phyloP scores from a whole-genome alignment of 2,113 vertebrate species.

The Amblyopsis rosae region DNA sequence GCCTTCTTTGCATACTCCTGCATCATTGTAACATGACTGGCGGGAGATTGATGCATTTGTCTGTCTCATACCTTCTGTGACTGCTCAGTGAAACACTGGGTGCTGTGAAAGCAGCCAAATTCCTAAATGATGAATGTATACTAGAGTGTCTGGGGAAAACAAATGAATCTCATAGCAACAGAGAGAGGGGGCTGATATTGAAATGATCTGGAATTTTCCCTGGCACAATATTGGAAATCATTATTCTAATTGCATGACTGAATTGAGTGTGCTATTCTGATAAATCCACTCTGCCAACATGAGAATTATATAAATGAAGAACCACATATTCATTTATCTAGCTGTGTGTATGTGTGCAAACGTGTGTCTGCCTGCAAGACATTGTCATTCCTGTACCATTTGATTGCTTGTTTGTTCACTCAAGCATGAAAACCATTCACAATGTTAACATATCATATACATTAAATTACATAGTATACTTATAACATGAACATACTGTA shows the following conservation, averaged over 20 bases:
- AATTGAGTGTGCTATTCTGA: constrained; percentile 66
- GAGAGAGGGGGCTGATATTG: constrained; percentile 61
- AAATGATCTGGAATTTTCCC: constrained; percentile 70
- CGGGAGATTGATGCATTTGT: constrained; percentile 70
- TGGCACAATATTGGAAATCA: constrained; percentile 65
- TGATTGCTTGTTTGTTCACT: constrained; percentile 65
- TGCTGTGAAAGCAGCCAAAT: constrained; percentile 53
- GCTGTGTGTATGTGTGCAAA: constrained; percentile 17
- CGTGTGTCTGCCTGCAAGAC: constrained; percentile 44
- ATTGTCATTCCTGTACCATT: constrained; percentile 50
- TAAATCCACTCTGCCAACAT: constrained; percentile 58
- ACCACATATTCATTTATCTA: constrained; percentile 53
- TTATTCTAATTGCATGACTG: constrained; percentile 75
- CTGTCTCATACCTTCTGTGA: constrained; percentile 63
- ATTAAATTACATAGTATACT: constrained; percentile 54
- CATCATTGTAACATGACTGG: constrained; percentile 54
- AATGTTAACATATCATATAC: constrained; percentile 57
- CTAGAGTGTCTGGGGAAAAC: constrained; percentile 54
- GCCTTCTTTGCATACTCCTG: constrained; percentile 48
- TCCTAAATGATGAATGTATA: constrained; percentile 72
- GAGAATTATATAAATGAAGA: constrained; percentile 71
- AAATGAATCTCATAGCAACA: constrained; percentile 58
- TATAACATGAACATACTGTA: constrained; percentile 47
- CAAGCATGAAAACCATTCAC: constrained; percentile 53
- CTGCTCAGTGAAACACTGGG: constrained; percentile 56